A percentile compares a stretch with the other conserved stretches of the same genome.
Conservation (phyloP, 2,888 invertebrate genomes). For the Saturnia japonica region DNA sequence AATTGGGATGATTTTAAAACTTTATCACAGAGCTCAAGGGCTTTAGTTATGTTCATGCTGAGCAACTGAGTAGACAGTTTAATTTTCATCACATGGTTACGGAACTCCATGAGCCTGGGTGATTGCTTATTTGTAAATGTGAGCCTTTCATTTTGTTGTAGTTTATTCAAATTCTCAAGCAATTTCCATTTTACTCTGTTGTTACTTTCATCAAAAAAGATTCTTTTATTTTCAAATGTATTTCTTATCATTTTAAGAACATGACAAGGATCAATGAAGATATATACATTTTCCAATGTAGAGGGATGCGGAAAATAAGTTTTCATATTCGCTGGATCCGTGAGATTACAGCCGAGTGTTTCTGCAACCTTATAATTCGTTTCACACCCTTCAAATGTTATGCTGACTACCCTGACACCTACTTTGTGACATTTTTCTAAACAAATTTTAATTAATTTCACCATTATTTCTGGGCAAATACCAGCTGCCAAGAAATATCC, state of each 20-base stretch:
- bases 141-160: slow-evolving; percentile 20
- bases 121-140: slow-evolving; percentile 22
- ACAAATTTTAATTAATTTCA: slow-evolving; percentile 33
- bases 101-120: slow-evolving; percentile 16
- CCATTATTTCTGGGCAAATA: slow-evolving; percentile 34
- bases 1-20: slow-evolving; percentile 2
- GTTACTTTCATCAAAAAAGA: slow-evolving; percentile 25
- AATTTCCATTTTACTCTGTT: slow-evolving; percentile 30
- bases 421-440: slow-evolving; percentile 34
- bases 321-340: slow-evolving; percentile 26
- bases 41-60: slow-evolving; percentile 17
- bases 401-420: slow-evolving; percentile 29
- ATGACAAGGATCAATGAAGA: slow-evolving; percentile 36
- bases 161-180: slow-evolving; percentile 25
- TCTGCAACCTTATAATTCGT: slow-evolving; percentile 32
- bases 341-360: slow-evolving; percentile 32
- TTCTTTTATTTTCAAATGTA: slow-evolving; percentile 29
- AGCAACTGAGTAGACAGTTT: slow-evolving; percentile 21
- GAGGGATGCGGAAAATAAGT: slow-evolving; percentile 33
- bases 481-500: slow-evolving; percentile 44
- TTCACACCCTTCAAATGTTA: slow-evolving; percentile 36
- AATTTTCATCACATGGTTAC: slow-evolving; percentile 23
- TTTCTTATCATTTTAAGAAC: slow-evolving; percentile 33
- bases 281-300: slow-evolving; percentile 26
- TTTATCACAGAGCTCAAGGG: slow-evolving; percentile 18